Base-by-base conservation (phyloP, 2,113 vertebrate species). In the Trichomycterus rosablanca region DNA sequence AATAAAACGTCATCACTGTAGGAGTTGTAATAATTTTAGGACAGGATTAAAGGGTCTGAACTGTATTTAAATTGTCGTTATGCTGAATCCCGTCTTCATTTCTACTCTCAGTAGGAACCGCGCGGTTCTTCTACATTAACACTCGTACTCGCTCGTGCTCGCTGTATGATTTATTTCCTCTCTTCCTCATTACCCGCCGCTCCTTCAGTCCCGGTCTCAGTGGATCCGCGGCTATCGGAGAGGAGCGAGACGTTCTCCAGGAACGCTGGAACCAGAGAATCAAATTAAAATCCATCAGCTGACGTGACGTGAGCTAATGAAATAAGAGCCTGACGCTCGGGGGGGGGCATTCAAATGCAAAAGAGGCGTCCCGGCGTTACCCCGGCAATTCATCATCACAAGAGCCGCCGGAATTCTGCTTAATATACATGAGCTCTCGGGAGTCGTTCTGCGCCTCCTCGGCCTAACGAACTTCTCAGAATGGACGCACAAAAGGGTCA, bases 311-410 rank as follows among this genome's bases (percentile, higher is more conserved):
- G 78, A 57, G 83, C 86, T 93, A 93, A 92, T 91, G 88, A 91
- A 93, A 94, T 93, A 93, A 92, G 89, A 89, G 90, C 92, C 88
- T 93, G 91, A 92, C 91, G 92, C 84, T 84, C 72, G 83, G 83
- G 71, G 70, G 83, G 83, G 71, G 70, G 83, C 84, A 93, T 92
- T 94, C 91, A 92, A 93, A 93, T 94, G 92, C 91, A 92, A 94
- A 94, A 86, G 87, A 91, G 90, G 86, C 90, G 90, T 92, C 88
- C 86, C 87, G 84, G 81, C 66, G 80, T 88, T 94, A 91, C 89
- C 84, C 84, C 75, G 76, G 91, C 91, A 91, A 93, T 94, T 94
- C 86, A 93, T 94, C 92, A 94, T 94, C 92, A 94, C 91, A 89
- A 91, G 89, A 87, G 86, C 86, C 70, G 34, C 82, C 69, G 81